A percentile compares a stretch with the other conserved stretches of the same genome.
phyloP scores from a whole-genome alignment of 37 sponge, comb jelly and placozoan species.

The Mnemiopsis leidyi region DNA sequence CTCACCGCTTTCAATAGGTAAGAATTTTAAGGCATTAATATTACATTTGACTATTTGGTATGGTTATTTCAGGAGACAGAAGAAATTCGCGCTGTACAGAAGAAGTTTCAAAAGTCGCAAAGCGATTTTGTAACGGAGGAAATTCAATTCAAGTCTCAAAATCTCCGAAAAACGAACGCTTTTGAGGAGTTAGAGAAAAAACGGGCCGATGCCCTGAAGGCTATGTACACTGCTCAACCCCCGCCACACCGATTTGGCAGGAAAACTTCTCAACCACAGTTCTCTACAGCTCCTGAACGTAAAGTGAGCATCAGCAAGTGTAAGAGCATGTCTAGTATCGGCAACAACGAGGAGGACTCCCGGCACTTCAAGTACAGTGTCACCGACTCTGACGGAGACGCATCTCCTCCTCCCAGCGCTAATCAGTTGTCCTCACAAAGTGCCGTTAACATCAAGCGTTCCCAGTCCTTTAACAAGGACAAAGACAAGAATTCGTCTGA shows the following conservation, averaged over 20 bases:
- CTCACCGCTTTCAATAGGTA: too few relatives aligned
- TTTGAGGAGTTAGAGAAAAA: constrained; percentile 50
- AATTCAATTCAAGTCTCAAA: constrained; percentile 33
- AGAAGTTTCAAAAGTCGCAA: constrained; percentile 21
- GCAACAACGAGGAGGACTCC: constrained; percentile 8
- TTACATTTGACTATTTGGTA: too few relatives aligned
- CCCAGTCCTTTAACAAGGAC: constrained; percentile 43
- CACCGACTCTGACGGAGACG: not conserved
- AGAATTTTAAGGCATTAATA: too few relatives aligned
- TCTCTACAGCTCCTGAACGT: not conserved
- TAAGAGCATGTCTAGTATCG: constrained; percentile 65
- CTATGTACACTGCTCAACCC: constrained; percentile 38
- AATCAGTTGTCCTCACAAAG: not conserved
- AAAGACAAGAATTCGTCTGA: constrained; percentile 31
- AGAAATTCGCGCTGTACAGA: constrained; percentile 30
- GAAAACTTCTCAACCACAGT: not conserved
- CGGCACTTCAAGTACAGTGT: not conserved
- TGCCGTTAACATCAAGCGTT: constrained; percentile 1
- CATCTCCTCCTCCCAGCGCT: not conserved
- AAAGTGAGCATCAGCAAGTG: constrained; percentile 51
- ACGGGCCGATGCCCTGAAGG: constrained; percentile 26
- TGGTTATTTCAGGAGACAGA: constrained; percentile 66
- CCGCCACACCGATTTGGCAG: constrained; percentile 54
- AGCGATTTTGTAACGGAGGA: constrained; percentile 26
- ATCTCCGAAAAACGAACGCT: constrained; percentile 45